Evolutionary conservation across 1,140 invertebrate species (phyloP).

Genomic region (Pseudobourletiella spinata): DNA sequence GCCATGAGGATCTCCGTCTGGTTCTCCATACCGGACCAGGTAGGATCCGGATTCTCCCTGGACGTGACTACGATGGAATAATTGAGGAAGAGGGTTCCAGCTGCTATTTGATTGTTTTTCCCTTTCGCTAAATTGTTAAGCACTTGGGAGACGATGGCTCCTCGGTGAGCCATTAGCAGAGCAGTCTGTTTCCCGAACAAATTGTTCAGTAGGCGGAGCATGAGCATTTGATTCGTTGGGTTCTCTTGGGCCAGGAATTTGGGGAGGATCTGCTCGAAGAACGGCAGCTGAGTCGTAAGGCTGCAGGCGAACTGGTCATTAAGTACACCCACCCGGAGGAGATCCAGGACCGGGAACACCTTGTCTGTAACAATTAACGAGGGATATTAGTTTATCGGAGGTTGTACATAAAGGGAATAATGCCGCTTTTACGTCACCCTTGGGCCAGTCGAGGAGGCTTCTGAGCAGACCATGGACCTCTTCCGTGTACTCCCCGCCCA

Average conservation of each 20-base stretch:
- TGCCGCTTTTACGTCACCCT: conserved; percentile 47
- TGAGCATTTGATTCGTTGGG: conserved; percentile 65
- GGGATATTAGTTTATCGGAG: conserved; percentile 4
- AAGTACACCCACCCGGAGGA: conserved; percentile 66
- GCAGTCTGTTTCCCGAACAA: conserved; percentile 57
- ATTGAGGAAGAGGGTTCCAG: conserved; percentile 70
- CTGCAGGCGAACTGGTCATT: conserved; percentile 46
- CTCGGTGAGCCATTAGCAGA: conserved; percentile 45
- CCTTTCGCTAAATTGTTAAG: conserved; percentile 22
- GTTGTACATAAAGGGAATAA: no score
- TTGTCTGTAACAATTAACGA: conserved; percentile 18
- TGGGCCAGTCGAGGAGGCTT: conserved; percentile 65
- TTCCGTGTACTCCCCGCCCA: conserved; percentile 48
- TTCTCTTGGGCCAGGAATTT: conserved; percentile 18
- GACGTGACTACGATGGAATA: conserved; percentile 47
- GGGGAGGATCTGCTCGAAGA: neutral
- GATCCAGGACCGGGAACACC: conserved; percentile 76
- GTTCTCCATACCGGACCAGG: conserved; percentile 12
- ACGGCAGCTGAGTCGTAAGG: conserved; percentile 50
- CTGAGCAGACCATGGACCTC: conserved; percentile 65
- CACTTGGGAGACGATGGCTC: conserved; percentile 14
- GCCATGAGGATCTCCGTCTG: conserved; percentile 34
- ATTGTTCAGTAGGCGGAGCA: conserved; percentile 65
- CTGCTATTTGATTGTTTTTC: conserved; percentile 53
- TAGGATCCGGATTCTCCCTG: neutral